These are phyloP conservation scores for Heterodera carotae DNA, from an alignment of 1,140 invertebrate genomes.

Conservation along the genomic window DNA sequence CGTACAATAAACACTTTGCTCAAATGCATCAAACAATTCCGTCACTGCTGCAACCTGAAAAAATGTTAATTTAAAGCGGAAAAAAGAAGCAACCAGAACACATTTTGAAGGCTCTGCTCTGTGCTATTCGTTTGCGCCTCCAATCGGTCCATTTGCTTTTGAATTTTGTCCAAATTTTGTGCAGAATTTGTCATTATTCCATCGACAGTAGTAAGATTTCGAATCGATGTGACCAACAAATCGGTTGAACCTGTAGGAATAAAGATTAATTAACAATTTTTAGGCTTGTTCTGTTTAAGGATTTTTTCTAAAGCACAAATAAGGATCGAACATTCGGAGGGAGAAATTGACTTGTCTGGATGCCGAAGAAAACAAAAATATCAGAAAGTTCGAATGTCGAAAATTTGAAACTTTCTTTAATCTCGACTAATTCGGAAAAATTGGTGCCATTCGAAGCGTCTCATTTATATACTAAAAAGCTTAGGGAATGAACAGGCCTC, in stretches of 20 bases:
- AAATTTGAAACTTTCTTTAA: too few species aligned
- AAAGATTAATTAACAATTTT: too few species aligned
- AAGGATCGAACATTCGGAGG: too few species aligned
- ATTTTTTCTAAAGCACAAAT: too few species aligned
- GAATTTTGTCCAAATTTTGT: conserved; percentile 26
- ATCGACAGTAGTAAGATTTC: conserved; percentile 23
- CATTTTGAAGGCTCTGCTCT: neutral
- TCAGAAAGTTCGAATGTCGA: too few species aligned
- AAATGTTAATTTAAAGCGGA: neutral
- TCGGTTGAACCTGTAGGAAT: conserved; percentile 5
- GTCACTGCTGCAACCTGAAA: neutral
- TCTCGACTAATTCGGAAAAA: too few species aligned
- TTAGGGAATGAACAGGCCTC: too few species aligned
- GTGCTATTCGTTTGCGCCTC: conserved; percentile 12
- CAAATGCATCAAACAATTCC: neutral
- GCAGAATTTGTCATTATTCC: conserved; percentile 28
- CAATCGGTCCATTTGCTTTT: conserved; percentile 20
- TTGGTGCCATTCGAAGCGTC: too few species aligned
- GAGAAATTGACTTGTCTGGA: too few species aligned
- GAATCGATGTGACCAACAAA: conserved; percentile 20
- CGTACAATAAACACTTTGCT: conserved; percentile 6
- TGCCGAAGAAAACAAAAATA: too few species aligned
- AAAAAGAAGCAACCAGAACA: neutral
- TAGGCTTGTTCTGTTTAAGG: too few species aligned
- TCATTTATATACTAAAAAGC: too few species aligned